Base-by-base conservation (phyloP, 1,140 invertebrate genomes). In the Drosophila sucinea region DNA sequence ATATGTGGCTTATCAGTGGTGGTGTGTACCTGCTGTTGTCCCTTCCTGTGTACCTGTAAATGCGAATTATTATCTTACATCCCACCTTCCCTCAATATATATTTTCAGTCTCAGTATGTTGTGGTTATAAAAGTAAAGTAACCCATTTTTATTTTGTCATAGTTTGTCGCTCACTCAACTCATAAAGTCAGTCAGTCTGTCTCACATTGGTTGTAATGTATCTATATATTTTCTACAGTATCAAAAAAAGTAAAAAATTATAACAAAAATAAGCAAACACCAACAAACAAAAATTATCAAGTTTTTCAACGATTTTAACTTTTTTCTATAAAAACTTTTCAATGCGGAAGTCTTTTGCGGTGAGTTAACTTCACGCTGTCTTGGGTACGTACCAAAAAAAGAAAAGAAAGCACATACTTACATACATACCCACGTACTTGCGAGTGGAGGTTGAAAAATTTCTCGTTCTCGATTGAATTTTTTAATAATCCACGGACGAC, bases 271-370 rank as follows among this genome's bases (percentile, higher is more conserved):
- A 10, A 27, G 27, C 10, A 23, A 23, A 8, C 44, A 27, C n/a
- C 38, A 38, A n/a, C 25, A 11, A 11, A 30, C 25, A 2, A 38
- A 35, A 58, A 58, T 25, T 35, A 58, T 25, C 17, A 57, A 57
- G 54, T 32, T 35, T 33, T 38, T 57, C 6, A 58, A 58, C 32
- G 17, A 40, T 60, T 58, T 33, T 33, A 23, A 58, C 32, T 32
- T 33, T 38, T 11, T 38, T 38, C 11, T 35, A 35, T 32, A 56
- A 51, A 27, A 56, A n/a, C 4, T n/a, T 30, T 29, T 56, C 23
- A 75, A 77, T 61, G 70, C 74, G 74, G 74, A 77, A 77, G 74
- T 66, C 8, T 64, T 67, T 75, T 56, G 30, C 63, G 60, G 66
- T 61, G 47, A 67, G 57, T 73, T 57, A 61, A 73, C 73, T 77